Percentiles rank a stretch among this genome's conserved stretches.
phyloP scores from a whole-genome alignment of 2,888 invertebrate species.

The Sipha maydis region DNA sequence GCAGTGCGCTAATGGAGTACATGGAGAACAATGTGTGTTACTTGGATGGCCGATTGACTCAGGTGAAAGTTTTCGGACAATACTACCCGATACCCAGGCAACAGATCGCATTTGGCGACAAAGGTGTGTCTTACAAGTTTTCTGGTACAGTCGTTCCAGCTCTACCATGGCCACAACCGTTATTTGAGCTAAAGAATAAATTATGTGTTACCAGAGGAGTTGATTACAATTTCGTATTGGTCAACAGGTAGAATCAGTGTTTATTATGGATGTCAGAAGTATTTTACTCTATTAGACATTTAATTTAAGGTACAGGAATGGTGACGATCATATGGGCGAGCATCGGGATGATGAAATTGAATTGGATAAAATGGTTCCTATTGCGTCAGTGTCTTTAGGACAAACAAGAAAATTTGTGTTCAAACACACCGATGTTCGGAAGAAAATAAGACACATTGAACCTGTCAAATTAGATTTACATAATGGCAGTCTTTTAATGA shows the following conservation, averaged over 20 bases:
- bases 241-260: constrained; percentile 71
- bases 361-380: constrained; percentile 73
- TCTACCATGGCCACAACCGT: constrained; percentile 72
- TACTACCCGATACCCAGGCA: constrained; percentile 76
- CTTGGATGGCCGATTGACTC: constrained; percentile 74
- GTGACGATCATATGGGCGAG: constrained; percentile 77
- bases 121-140: constrained; percentile 75
- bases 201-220: constrained; percentile 71
- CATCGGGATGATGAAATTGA: constrained; percentile 79
- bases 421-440: constrained; percentile 73
- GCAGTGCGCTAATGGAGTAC: constrained; percentile 70
- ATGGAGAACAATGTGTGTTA: constrained; percentile 73
- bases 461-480: constrained; percentile 73
- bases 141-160: constrained; percentile 75
- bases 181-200: constrained; percentile 70
- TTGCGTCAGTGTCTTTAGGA: constrained; percentile 77
- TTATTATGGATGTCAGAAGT: constrained; percentile 24
- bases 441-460: constrained; percentile 69
- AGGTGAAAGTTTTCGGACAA: constrained; percentile 75
- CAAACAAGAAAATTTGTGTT: constrained; percentile 75
- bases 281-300: constrained; percentile 36
- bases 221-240: constrained; percentile 75
- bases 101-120: constrained; percentile 76
- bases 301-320: constrained; percentile 74
- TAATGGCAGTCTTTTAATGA: constrained; percentile 76